These are phyloP conservation scores for Hemitrygon akajei DNA, from an alignment of 2,797 vertebrate species.

Conservation along the genomic window DNA sequence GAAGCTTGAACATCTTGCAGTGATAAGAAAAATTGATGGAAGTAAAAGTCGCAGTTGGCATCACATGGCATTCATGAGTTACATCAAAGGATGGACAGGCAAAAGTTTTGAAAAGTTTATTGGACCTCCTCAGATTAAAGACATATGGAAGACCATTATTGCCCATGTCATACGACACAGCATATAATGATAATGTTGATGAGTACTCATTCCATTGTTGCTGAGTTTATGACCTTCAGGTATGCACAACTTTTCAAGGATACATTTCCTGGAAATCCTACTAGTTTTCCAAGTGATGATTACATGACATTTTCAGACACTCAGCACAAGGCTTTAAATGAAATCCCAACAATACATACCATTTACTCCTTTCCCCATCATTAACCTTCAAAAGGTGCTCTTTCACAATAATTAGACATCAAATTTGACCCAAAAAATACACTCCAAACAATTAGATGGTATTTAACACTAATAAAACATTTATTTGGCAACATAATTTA, in stretches of 20 bases:
- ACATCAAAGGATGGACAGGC: too few species aligned
- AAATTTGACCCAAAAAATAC: background rate
- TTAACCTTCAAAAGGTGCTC: background rate
- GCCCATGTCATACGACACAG: too few species aligned
- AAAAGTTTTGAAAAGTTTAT: too few species aligned
- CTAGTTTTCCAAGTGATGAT: background rate
- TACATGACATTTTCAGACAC: background rate
- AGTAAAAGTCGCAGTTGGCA: too few species aligned
- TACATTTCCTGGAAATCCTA: background rate
- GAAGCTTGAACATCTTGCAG: too few species aligned
- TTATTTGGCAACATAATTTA: constrained; percentile 36
- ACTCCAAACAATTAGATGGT: background rate
- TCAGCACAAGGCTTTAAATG: background rate
- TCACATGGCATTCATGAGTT: too few species aligned
- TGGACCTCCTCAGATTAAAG: too few species aligned
- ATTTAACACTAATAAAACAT: constrained; percentile 34
- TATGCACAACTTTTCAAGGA: background rate
- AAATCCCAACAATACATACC: background rate
- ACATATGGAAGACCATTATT: too few species aligned
- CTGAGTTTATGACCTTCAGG: background rate
- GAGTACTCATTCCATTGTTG: background rate
- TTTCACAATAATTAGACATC: background rate
- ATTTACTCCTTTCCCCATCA: background rate
- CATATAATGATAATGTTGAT: too few species aligned
- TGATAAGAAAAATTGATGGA: too few species aligned